Evolutionary conservation across 2,113 vertebrate genomes (phyloP).

Genomic region (Emydocephalus ijimae): DNA sequence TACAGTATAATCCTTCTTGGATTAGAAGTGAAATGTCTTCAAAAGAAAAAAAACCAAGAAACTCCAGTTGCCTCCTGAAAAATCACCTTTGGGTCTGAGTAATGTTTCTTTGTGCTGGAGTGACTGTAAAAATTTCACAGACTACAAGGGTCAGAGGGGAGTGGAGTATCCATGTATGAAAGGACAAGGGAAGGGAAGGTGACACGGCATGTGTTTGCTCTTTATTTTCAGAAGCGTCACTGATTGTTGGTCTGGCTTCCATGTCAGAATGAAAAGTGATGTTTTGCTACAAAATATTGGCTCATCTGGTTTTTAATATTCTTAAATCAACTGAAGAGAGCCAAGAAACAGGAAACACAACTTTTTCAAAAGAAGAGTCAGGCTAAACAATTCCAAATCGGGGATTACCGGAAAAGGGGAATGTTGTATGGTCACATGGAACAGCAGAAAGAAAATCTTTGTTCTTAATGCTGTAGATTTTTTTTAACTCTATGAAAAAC

Average conservation of each 20-base stretch:
- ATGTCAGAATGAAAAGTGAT: neutral
- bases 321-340: neutral
- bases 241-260: neutral
- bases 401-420: neutral
- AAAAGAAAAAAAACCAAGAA: too few species aligned
- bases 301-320: neutral
- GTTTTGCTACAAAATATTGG: neutral
- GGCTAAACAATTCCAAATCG: neutral
- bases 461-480: neutral
- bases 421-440: neutral
- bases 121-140: neutral
- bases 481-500: neutral
- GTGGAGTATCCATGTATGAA: neutral
- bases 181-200: neutral
- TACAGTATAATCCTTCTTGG: too few species aligned
- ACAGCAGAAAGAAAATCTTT: neutral
- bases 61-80: too few species aligned
- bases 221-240: neutral
- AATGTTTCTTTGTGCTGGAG: neutral
- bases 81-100: too few species aligned
- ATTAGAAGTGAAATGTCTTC: too few species aligned
- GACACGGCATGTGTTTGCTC: neutral
- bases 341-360: neutral
- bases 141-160: neutral
- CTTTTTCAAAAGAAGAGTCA: neutral